Evolutionary conservation across 1,140 invertebrate genomes (phyloP), one percentile per base, ranked within the genome.

Genomic region (Trialeurodes vaporariorum): DNA sequence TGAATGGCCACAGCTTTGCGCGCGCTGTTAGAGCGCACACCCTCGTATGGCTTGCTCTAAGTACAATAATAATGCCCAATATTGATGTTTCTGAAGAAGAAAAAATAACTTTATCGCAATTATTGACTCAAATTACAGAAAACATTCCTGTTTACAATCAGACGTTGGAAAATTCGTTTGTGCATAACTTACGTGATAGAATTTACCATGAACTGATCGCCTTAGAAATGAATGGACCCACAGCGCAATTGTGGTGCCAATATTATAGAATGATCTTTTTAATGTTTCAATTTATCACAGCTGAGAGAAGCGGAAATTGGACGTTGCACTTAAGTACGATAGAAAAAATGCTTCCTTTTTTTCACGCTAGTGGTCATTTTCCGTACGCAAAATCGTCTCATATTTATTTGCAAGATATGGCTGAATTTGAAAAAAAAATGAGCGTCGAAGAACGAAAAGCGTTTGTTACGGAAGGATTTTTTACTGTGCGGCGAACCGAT

Each of bases 241-340:
- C 77, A 61, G 73, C 77, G 70, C 67, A 77, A 65, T 71, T 79
- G 34, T 81, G 78, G 78, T 63, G 76, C 24, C 77, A 79, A 72
- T 80, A 79, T 68, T 76, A 80, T 66, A 60, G 77, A 66, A 77
- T 78, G 76, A 67, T 78, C 25, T 66, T 73, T 67, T 71, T 80
- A 71, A 67, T 76, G 23, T 67, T 71, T 61, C 69, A 76, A 65
- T 81, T 80, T 59, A 72, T 80, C 71, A 70, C 71, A 67, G 75
- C 77, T 70, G 76, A 79, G 71, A 67, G 72, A 61, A 69, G 65
- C 5, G 72, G 73, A n/a, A 68, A 76, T 70, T 78, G 73, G 74
- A n/a, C 75, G 11, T 59, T 73, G 17, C 75, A 79, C 69, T 68
- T 78, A 22, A 68, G 73, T 66, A 63, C 66, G 66, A 71, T 80